Conservation (phyloP, 37 sponge, comb jelly and placozoan species). For the Corticium candelabrum region DNA sequence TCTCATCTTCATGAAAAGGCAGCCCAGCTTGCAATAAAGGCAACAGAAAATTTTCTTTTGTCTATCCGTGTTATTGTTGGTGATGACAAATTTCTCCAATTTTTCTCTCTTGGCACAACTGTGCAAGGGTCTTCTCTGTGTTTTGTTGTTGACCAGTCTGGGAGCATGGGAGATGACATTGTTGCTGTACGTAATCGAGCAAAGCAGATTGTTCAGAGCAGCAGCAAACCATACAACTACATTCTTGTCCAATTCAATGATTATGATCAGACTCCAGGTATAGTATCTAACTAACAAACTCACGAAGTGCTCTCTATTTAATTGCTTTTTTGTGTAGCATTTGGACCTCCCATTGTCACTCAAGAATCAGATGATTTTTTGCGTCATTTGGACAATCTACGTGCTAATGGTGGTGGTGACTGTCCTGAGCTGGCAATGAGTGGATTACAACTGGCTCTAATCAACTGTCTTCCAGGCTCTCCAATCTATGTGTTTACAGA, state of each 20-base stretch:
- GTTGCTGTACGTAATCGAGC: neutral
- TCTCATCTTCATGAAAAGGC: neutral
- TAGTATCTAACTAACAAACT: neutral
- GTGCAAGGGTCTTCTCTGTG: neutral
- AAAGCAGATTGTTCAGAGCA: neutral
- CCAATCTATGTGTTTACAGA: constrained; percentile 11
- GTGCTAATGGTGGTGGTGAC: constrained; percentile 14
- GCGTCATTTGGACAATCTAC: neutral
- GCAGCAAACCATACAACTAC: neutral
- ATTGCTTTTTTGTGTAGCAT: neutral
- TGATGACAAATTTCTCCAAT: neutral
- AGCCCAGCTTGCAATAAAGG: neutral
- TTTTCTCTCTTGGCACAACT: neutral
- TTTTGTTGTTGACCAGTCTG: neutral
- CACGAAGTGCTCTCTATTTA: neutral
- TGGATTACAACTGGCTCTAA: neutral
- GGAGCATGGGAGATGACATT: constrained; percentile 5
- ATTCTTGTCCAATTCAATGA: constrained; percentile 6
- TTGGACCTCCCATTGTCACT: neutral
- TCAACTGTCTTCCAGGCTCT: neutral
- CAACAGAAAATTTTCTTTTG: neutral
- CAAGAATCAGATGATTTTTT: neutral
- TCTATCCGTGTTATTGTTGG: neutral
- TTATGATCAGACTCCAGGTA: neutral
- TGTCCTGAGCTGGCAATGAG: constrained; percentile 9